A percentile compares a stretch with the other conserved stretches of the same genome.
Evolutionary conservation across 1,140 invertebrate genomes (phyloP).

Genomic region (Pentalonia nigronervosa): DNA sequence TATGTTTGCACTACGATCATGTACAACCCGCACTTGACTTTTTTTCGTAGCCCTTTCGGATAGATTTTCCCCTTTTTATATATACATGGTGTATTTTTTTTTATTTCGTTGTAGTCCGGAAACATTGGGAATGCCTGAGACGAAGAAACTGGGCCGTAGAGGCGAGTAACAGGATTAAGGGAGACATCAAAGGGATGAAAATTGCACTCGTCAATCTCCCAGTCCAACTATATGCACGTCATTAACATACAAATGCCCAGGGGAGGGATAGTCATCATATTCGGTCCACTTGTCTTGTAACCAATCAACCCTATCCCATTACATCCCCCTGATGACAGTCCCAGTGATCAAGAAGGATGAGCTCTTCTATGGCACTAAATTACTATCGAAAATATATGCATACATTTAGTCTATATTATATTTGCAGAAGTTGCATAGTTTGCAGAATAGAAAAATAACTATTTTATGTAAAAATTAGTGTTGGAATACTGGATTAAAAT

Average conservation of each 20-base stretch:
- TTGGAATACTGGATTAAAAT: neutral
- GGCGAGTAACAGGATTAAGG: constrained; percentile 57
- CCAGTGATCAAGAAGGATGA: constrained; percentile 48
- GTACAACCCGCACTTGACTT: constrained; percentile 58
- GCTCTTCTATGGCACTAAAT: constrained; percentile 11
- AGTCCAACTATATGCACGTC: constrained; percentile 56
- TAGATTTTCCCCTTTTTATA: constrained; percentile 8
- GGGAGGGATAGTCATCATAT: constrained; percentile 58
- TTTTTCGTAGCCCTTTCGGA: constrained; percentile 36
- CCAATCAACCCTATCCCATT: constrained; percentile 58
- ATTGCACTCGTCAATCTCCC: constrained; percentile 57
- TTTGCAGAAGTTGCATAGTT: neutral
- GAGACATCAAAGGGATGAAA: constrained; percentile 56
- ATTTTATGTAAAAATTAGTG: neutral
- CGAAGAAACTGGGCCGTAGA: constrained; percentile 50
- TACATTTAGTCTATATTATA: neutral
- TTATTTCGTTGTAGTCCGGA: neutral
- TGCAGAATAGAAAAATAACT: neutral
- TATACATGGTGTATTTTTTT: constrained; percentile 24
- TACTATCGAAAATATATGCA: neutral
- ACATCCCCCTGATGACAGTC: constrained; percentile 36
- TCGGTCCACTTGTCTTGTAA: constrained; percentile 58
- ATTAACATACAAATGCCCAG: constrained; percentile 58
- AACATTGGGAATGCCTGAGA: constrained; percentile 25
- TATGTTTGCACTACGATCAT: constrained; percentile 31